Conservation (phyloP, 2,797 vertebrate species). For the Sternarchorhynchus goeldii region DNA sequence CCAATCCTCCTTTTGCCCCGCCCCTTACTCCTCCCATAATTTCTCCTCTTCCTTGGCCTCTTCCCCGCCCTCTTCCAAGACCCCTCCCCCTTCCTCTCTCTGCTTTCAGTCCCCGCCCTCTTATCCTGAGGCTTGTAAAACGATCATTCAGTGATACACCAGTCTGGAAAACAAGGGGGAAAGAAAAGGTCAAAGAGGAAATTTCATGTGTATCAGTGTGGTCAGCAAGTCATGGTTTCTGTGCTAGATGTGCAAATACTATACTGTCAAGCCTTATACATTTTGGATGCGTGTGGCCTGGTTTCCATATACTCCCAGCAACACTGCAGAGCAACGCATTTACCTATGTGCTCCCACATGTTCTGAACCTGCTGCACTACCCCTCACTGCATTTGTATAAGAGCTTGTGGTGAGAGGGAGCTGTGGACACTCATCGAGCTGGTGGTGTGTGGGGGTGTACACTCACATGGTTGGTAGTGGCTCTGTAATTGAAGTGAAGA, state of each 20-base stretch:
- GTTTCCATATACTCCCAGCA: too few species aligned
- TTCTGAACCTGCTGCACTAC: background rate
- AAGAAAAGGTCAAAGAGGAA: background rate
- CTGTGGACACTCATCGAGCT: background rate
- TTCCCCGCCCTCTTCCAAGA: slow-evolving; percentile 39
- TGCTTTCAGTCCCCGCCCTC: slow-evolving; percentile 47
- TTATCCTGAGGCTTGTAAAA: slow-evolving; percentile 74
- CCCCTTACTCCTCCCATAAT: slow-evolving; percentile 17
- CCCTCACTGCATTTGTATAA: background rate
- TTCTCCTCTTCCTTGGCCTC: slow-evolving; percentile 40
- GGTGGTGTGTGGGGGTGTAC: background rate
- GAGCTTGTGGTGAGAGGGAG: background rate
- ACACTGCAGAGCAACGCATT: background rate
- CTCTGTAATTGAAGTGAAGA: slow-evolving; percentile 73
- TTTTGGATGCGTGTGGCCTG: too few species aligned
- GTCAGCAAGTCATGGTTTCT: background rate
- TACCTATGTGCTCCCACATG: too few species aligned
- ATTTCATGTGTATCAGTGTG: background rate
- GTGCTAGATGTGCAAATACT: too few species aligned
- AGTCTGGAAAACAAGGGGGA: slow-evolving; percentile 68
- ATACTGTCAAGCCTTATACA: too few species aligned
- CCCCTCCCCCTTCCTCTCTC: slow-evolving; percentile 27
- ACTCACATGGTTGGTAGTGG: slow-evolving; percentile 74
- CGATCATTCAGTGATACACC: slow-evolving; percentile 77
- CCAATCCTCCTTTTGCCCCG: slow-evolving; percentile 21